Percentiles rank a stretch among this genome's conserved stretches.
Evolutionary conservation across 2,113 vertebrate species (phyloP).

Genomic region (Lipophrys pholis): DNA sequence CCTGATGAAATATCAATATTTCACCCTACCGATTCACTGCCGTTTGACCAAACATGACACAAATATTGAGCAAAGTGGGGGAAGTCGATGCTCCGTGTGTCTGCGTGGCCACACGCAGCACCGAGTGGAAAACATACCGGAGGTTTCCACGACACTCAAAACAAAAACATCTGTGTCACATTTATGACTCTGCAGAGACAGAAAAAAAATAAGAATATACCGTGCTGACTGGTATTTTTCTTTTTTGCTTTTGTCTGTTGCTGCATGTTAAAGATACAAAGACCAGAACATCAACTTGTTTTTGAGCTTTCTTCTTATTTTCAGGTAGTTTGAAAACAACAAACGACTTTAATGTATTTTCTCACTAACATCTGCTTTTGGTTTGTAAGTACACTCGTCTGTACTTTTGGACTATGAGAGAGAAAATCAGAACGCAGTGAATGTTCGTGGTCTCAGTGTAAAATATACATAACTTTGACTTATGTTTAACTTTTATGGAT

Average conservation of each 20-base stretch:
- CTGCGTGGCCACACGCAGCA: constrained; percentile 27
- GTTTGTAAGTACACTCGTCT: too few species aligned
- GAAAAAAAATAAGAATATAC: not conserved
- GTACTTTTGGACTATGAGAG: too few species aligned
- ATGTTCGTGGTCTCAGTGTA: too few species aligned
- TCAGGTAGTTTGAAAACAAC: too few species aligned
- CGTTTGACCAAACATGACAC: constrained; percentile 77
- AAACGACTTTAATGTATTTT: too few species aligned
- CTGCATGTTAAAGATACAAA: not conserved
- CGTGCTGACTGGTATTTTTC: too few species aligned
- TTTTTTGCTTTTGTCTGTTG: not conserved
- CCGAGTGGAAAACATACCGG: not conserved
- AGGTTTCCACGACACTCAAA: constrained; percentile 9
- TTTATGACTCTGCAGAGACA: not conserved
- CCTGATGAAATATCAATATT: constrained; percentile 79
- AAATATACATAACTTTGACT: too few species aligned
- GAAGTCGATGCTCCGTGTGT: constrained; percentile 37
- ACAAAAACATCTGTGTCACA: not conserved
- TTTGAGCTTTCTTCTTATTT: too few species aligned
- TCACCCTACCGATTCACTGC: constrained; percentile 66
- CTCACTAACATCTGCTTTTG: too few species aligned
- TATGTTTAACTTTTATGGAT: too few species aligned
- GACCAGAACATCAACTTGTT: too few species aligned
- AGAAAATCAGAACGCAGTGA: too few species aligned
- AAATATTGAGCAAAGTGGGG: constrained; percentile 60